Evolutionary conservation across 2,797 vertebrate species (phyloP), one percentile per base, ranked within the genome.

Genomic region (Rhyacichthys aspro): DNA sequence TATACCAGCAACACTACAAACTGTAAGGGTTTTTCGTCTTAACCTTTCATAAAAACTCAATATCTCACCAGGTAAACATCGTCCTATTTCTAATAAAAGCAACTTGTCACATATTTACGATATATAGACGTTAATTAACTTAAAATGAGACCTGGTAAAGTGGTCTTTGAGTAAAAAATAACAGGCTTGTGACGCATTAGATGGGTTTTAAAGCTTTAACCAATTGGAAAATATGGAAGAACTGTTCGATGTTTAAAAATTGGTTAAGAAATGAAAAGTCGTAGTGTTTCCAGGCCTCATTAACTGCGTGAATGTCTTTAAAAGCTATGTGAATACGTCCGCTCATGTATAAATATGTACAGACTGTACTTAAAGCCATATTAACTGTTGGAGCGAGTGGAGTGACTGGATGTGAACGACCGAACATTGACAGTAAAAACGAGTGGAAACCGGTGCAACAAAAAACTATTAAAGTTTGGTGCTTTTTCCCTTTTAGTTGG

Each of bases 281-380:
- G 4, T 28, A 28, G 23, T 4, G 23, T 28, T 28, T 28, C 23
- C 23, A 4, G 23, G 23, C 23, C 23, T 5, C 7, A 28, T 1
- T 12, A 52, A 19, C 57, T 11, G 8, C 23, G 46, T 66, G 41
- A 34, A 28, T 52, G 52, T 23, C 49, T 52, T 16, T 28, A 28
- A 28, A 28, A 28, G 23, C 23, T 28, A 5, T 49, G 47, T 49
- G 47, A 49, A 49, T 49, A 49, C 15, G 5, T 7, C 8, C 11
- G 33, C 37, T 36, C 28, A n/a, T 58, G 19, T 52, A 43, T 68
- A 44, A 38, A 63, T 41, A 28, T 52, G 39, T 67, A 12, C 18
- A 70, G 56, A 60, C 59, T n/a, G n/a, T n/a, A 10, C 47, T 78
- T 28, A 0, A 73, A 89, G 59, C 80, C 77, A 61, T 77, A 76